Evolutionary conservation across 2,797 vertebrate genomes (phyloP).

Genomic region (Toxotes lorentzi): DNA sequence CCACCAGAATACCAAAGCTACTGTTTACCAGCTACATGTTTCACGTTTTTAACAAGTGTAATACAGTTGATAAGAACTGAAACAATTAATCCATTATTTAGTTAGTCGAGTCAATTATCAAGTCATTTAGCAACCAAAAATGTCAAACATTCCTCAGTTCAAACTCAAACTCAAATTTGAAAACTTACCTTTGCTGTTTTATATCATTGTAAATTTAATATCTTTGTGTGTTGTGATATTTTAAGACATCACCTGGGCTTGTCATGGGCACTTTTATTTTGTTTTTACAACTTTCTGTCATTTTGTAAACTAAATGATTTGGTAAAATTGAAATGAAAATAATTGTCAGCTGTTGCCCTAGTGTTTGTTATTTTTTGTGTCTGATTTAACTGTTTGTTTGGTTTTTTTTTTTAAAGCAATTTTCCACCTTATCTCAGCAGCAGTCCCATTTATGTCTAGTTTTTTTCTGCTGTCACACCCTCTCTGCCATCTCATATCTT

Average conservation of each 20-base stretch:
- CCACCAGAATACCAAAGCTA: slow-evolving; percentile 17
- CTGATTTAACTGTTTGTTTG: neutral
- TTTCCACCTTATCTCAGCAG: neutral
- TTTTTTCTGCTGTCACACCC: neutral
- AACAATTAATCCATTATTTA: neutral
- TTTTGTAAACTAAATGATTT: neutral
- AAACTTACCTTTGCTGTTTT: neutral
- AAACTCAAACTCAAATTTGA: neutral
- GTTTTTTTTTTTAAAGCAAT: neutral
- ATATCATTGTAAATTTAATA: neutral
- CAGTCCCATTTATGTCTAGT: neutral
- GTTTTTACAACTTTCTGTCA: neutral
- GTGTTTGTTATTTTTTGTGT: no score
- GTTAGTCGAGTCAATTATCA: neutral
- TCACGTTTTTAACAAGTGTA: neutral
- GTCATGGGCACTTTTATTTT: neutral
- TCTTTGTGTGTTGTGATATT: neutral
- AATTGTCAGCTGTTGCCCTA: neutral
- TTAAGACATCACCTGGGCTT: neutral
- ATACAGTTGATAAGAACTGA: neutral
- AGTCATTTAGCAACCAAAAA: neutral
- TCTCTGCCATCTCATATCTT: neutral
- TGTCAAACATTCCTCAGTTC: neutral
- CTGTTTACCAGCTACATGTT: neutral
- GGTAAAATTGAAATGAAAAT: neutral